These are phyloP conservation scores for Hycleus cichorii DNA, from an alignment of 1,140 invertebrate species.

Conservation along the genomic window DNA sequence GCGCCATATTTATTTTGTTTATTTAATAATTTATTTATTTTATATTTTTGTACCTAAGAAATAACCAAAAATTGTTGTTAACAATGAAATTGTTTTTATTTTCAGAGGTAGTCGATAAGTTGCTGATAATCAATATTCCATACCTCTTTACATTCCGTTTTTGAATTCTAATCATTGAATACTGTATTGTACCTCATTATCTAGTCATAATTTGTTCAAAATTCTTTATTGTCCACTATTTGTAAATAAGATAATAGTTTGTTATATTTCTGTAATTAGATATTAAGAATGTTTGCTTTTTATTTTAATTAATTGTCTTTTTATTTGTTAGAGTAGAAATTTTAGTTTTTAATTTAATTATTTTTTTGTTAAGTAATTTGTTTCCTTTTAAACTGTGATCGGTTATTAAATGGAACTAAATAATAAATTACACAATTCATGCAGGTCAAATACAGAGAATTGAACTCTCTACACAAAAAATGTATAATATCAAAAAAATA, in stretches of 20 bases:
- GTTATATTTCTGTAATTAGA: constrained; percentile 5
- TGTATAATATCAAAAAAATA: constrained; percentile 26
- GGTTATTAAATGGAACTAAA: not conserved
- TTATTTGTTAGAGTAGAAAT: constrained; percentile 12
- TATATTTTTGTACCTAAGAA: not conserved
- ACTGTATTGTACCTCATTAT: constrained; percentile 14
- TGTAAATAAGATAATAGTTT: constrained; percentile 11
- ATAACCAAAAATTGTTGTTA: no score
- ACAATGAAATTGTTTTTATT: no score
- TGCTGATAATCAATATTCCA: constrained; percentile 1
- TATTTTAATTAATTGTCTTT: constrained; percentile 1
- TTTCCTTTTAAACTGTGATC: constrained; percentile 26
- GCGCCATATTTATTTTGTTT: constrained; percentile 7
- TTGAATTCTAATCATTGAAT: constrained; percentile 3
- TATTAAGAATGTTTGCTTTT: not conserved
- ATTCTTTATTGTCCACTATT: constrained; percentile 8
- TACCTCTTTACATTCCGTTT: constrained; percentile 22
- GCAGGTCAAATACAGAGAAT: constrained; percentile 33
- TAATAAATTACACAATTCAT: not conserved
- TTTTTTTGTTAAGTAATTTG: constrained; percentile 3
- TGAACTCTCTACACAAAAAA: constrained; percentile 32
- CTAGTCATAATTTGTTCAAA: constrained; percentile 13
- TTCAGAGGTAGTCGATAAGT: no score
- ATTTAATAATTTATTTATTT: constrained; percentile 4
- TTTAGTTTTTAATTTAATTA: not conserved